Conservation (phyloP, 2,888 invertebrate genomes). For the Andrena dorsata region DNA sequence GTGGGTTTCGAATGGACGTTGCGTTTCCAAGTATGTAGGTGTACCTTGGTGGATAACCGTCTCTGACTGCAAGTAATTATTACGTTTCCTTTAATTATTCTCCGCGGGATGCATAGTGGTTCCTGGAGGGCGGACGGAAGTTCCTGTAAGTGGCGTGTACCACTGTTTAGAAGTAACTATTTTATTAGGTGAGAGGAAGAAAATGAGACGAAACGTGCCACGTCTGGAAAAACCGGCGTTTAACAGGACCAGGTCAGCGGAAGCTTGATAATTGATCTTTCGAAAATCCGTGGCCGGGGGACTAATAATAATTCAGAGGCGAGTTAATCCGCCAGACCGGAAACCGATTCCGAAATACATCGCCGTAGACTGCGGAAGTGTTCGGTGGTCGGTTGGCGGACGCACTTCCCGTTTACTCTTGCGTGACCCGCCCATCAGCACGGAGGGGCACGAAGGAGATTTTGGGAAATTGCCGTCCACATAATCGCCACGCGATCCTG, state of each 20-base stretch:
- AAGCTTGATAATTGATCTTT: constrained; percentile 45
- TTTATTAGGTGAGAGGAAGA: too few relatives aligned
- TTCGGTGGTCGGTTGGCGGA: constrained; percentile 37
- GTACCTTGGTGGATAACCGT: too few relatives aligned
- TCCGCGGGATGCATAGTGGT: too few relatives aligned
- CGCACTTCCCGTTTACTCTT: constrained; percentile 22
- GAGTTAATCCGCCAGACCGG: constrained; percentile 68
- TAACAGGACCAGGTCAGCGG: constrained; percentile 44
- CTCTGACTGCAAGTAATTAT: too few relatives aligned
- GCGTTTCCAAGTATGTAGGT: too few relatives aligned
- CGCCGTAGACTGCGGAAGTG: constrained; percentile 73
- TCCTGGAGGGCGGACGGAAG: too few relatives aligned
- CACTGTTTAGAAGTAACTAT: too few relatives aligned
- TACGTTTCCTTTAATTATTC: too few relatives aligned
- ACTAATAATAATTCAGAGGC: constrained; percentile 63
- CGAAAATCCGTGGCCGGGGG: constrained; percentile 30
- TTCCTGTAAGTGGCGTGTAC: too few relatives aligned
- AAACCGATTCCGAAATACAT: constrained; percentile 74
- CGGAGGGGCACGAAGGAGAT: constrained; percentile 1
- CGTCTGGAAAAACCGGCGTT: background rate
- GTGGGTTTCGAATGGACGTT: too few relatives aligned
- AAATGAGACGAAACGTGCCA: background rate
- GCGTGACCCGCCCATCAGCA: constrained; percentile 19
- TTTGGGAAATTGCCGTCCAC: constrained; percentile 24
- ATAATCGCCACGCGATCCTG: constrained; percentile 23